These are phyloP conservation scores for Bellardia bayeri DNA, from an alignment of 2,888 invertebrate genomes.

Conservation along the genomic window DNA sequence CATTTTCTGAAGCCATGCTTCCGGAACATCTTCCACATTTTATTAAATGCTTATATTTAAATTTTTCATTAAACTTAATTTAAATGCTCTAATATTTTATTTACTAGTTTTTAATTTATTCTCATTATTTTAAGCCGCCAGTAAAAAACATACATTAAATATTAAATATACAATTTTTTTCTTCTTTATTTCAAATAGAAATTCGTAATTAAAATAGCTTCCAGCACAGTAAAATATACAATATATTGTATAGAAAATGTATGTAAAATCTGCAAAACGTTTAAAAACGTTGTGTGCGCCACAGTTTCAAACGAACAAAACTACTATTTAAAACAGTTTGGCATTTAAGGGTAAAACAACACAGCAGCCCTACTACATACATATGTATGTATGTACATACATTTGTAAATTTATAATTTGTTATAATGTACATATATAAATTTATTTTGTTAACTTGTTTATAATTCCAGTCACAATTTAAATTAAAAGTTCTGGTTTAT, in stretches of 20 bases:
- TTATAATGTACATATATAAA: background rate
- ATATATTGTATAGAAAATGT: background rate
- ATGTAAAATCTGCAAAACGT: background rate
- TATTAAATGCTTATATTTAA: too few species aligned
- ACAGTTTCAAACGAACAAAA: background rate
- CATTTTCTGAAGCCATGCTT: too few species aligned
- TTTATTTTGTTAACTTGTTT: constrained; percentile 6
- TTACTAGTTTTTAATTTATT: constrained; percentile 8
- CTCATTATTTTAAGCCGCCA: background rate
- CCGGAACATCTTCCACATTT: too few species aligned
- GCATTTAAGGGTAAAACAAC: background rate
- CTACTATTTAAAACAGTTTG: background rate
- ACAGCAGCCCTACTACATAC: background rate
- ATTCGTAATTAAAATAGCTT: constrained; percentile 18
- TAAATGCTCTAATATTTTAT: background rate
- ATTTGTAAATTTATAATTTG: background rate
- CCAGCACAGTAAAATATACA: background rate
- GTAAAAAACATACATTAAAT: constrained; percentile 22
- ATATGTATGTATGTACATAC: too few species aligned
- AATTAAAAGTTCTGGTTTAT: constrained; percentile 16
- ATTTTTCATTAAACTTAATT: too few species aligned
- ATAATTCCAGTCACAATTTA: constrained; percentile 31
- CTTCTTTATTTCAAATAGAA: background rate
- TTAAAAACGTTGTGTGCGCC: background rate
- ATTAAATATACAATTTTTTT: constrained; percentile 5